Evolutionary conservation across 2,888 invertebrate species (phyloP).

Genomic region (Tachystola acroxantha): DNA sequence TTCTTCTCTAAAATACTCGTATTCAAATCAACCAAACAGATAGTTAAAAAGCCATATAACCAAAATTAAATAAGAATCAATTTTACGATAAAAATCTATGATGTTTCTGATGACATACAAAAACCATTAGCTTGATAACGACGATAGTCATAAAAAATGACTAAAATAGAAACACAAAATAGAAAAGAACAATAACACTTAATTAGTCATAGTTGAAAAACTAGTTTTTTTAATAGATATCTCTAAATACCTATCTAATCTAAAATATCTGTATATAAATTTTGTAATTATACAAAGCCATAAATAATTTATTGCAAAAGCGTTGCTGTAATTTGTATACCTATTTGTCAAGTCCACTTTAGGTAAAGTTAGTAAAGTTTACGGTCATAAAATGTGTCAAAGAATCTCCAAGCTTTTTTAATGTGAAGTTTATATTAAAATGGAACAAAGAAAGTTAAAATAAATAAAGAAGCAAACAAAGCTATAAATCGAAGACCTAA

Average conservation of each 20-base stretch:
- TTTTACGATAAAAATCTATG: too few relatives aligned
- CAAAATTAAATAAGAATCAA: too few relatives aligned
- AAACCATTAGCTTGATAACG: not conserved
- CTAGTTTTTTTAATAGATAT: not conserved
- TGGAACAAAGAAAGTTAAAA: too few relatives aligned
- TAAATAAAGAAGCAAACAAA: too few relatives aligned
- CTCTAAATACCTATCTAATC: not conserved
- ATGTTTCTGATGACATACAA: not conserved
- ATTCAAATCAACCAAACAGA: too few relatives aligned
- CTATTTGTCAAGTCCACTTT: not conserved
- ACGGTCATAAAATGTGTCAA: too few relatives aligned
- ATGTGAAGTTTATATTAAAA: too few relatives aligned
- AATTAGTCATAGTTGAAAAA: not conserved
- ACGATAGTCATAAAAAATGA: not conserved
- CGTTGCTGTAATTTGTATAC: not conserved
- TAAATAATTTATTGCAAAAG: slow-evolving; percentile 1
- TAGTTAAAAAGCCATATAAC: too few relatives aligned
- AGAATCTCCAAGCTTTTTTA: too few relatives aligned
- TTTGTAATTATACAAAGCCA: slow-evolving; percentile 3
- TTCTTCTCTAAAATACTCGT: too few relatives aligned
- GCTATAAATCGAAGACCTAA: too few relatives aligned
- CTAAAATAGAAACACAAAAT: not conserved
- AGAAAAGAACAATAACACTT: not conserved
- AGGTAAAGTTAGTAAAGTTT: too few relatives aligned
- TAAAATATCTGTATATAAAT: slow-evolving; percentile 9